Evolutionary conservation across 2,797 vertebrate genomes (phyloP), one percentile per base, ranked within the genome.

Genomic region (Lycodopsis pacificus): DNA sequence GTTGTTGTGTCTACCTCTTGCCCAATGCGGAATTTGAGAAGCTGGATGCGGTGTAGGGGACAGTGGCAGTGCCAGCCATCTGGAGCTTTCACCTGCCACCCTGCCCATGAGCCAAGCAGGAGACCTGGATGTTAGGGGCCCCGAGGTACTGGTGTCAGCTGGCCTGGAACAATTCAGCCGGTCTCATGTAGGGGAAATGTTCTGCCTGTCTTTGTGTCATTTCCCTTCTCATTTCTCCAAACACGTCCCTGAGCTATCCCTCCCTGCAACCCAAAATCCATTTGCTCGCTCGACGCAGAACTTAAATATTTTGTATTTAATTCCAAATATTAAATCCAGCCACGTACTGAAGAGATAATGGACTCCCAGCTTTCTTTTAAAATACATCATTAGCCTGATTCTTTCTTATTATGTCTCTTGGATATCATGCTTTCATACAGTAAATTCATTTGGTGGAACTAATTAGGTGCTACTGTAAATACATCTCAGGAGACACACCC

Each of bases 1-100:
- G 79, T 67, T 80, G 86, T 86, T 79, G 77, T 84, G 81, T 87
- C 80, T 73, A 68, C 64, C 69, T 84, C 64, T 46, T 84, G 79
- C 73, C 73, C 83, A 81, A 34, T 80, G 57, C 73, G 78, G 80
- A 86, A 87, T 88, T 38, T 80, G 84, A 82, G 81, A 79, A 77
- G 71, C 65, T 84, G 75, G 77, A 80, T 76, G 73, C 44, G 27
- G 76, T 38, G 76, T 71, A 81, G 61, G 46, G 70, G 42, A 79
- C 73, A 69, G 71, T 27, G 49, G 30, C 71, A 64, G 44, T 84
- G 84, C 83, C 86, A 87, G 40, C 73, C 73, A 79, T 82, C 69
- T 83, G 81, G 80, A 65, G 65, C 79, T 58, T 78, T 86, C 81
- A 81, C 77, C 81, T 79, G 81, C 88, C 71, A 71, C 71, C 54